Evolutionary conservation across 2,888 invertebrate species (phyloP).

Genomic region (Phalera bucephala): DNA sequence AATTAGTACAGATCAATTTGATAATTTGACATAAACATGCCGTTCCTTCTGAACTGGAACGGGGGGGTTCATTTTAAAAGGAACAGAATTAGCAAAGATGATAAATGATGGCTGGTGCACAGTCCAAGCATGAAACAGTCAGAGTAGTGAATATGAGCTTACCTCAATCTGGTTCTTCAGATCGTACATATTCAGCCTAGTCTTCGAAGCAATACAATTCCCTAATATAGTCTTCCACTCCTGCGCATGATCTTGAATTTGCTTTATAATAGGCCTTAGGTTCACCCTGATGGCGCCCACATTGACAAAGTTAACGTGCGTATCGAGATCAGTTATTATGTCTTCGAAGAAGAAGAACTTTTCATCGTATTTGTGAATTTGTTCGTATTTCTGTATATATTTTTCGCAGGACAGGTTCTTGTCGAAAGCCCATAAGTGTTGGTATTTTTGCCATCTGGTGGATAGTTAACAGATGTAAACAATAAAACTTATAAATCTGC

Average conservation of each 20-base stretch:
- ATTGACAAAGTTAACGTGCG: slow-evolving; percentile 83
- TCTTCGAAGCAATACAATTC: slow-evolving; percentile 85
- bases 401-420: slow-evolving; percentile 89
- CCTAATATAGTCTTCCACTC: slow-evolving; percentile 92
- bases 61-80: too few relatives aligned
- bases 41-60: too few relatives aligned
- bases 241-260: slow-evolving; percentile 86
- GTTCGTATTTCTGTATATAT: slow-evolving; percentile 85
- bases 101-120: too few relatives aligned
- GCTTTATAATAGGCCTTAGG: slow-evolving; percentile 86
- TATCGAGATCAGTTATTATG: slow-evolving; percentile 86
- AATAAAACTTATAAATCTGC: too few relatives aligned
- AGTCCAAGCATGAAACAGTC: too few relatives aligned
- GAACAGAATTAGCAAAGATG: too few relatives aligned
- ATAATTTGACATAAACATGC: too few relatives aligned
- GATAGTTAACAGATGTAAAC: too few relatives aligned
- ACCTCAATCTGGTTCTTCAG: slow-evolving; percentile 88
- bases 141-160: too few relatives aligned
- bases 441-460: slow-evolving; percentile 87
- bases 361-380: slow-evolving; percentile 87
- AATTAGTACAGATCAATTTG: too few relatives aligned
- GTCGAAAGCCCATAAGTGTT: slow-evolving; percentile 90
- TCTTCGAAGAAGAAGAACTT: slow-evolving; percentile 93
- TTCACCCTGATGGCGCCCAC: slow-evolving; percentile 89
- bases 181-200: slow-evolving; percentile 86